Evolutionary conservation across 2,888 invertebrate species (phyloP), one percentile per base, ranked within the genome.

Genomic region (Platycheirus rosarum): DNA sequence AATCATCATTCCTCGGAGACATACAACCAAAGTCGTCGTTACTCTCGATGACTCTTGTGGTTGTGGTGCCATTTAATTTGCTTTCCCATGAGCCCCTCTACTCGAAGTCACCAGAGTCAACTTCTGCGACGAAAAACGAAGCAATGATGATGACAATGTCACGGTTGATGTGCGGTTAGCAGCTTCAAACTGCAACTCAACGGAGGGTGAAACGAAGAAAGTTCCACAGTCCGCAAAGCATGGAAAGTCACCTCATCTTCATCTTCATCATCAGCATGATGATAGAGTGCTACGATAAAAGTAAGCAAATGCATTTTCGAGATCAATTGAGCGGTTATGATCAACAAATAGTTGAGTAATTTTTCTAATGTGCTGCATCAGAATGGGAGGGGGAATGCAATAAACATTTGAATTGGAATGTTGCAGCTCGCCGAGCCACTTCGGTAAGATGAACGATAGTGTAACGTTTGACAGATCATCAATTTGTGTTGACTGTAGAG

Each of bases 321-420:
- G 82, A 82, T 51, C 82, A 82, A 82, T 77, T 82, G 77, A 82
- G 82, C 66, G 73, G 71, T 82, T 68, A 76, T 55, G 76, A 63
- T 55, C 68, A 68, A 42, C 82, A 73, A 82, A 82, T 68, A 73
- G 77, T 73, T 77, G 77, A 73, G 63, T 68, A 77, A 82, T 77
- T 68, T 68, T 23, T 63, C 42, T 60, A 70, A 80, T 53, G 37
- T 26, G 9, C n/a, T 57, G 37, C 42, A n/a, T n/a, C n/a, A 57
- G 57, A 65, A 70, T 40, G 14, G 55, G 48, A 23, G 13, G 44
- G 60, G 44, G 60, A 57, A 65, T 71, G 32, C 63, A 63, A 7
- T 42, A 44, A 69, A 9, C 63, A 53, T 35, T 49, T 37, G 74
- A 69, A 73, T 32, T 51, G 60, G 29, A 60, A 51, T 57, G 69